Percentiles rank a stretch among this genome's conserved stretches.
Conservation (phyloP, 2,888 invertebrate species). For the Phalera bucephala region DNA sequence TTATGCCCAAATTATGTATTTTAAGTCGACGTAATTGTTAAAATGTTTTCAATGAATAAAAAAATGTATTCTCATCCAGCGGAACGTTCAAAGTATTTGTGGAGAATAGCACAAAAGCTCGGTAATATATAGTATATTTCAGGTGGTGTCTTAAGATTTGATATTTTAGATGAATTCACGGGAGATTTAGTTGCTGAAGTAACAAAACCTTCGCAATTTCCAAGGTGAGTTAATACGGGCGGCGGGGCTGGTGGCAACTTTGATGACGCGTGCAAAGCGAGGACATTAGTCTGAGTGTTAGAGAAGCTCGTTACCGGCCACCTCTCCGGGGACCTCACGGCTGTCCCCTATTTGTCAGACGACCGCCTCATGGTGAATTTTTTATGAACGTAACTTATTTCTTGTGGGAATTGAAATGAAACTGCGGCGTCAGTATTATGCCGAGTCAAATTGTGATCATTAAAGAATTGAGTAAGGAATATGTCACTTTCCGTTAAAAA, state of each 20-base stretch:
- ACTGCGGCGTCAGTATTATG: slow-evolving; percentile 21
- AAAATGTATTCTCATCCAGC: slow-evolving; percentile 9
- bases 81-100: slow-evolving; percentile 1
- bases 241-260: slow-evolving; percentile 35
- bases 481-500: no score
- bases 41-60: slow-evolving; percentile 31
- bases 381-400: slow-evolving; percentile 40
- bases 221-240: slow-evolving; percentile 11
- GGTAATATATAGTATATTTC: neutral
- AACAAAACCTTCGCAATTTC: slow-evolving; percentile 1
- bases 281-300: slow-evolving; percentile 47
- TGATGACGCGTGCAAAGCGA: slow-evolving; percentile 58
- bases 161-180: neutral
- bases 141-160: neutral
- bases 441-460: slow-evolving; percentile 1
- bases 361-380: slow-evolving; percentile 47
- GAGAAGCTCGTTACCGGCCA: slow-evolving; percentile 49
- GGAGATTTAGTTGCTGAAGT: neutral
- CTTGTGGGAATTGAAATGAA: slow-evolving; percentile 23
- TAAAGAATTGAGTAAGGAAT: no score
- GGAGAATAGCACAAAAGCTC: neutral
- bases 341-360: slow-evolving; percentile 52
- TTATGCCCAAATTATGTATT: slow-evolving; percentile 61
- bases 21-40: slow-evolving; percentile 46
- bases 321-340: slow-evolving; percentile 47